These are phyloP conservation scores for Tetrao urogallus DNA, from an alignment of 2,113 vertebrate species.

Conservation along the genomic window DNA sequence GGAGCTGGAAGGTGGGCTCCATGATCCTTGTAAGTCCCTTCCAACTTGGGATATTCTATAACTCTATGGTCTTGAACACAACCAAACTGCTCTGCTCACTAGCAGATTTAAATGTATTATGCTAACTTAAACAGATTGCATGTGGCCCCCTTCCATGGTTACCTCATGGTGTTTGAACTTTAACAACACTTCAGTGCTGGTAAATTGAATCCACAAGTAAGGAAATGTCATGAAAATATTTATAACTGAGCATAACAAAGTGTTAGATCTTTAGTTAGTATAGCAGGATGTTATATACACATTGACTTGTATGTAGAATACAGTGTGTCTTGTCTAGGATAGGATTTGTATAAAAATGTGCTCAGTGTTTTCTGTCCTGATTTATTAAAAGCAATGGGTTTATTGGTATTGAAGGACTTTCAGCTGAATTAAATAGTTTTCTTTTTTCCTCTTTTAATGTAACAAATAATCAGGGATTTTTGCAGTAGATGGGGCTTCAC, in stretches of 20 bases:
- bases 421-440: not conserved
- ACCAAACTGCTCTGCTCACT: not conserved
- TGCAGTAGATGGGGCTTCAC: not conserved
- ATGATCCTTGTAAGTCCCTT: no score
- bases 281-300: not conserved
- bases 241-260: not conserved
- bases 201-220: not conserved
- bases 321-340: not conserved
- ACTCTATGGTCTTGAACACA: not conserved
- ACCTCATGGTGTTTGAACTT: not conserved
- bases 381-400: not conserved
- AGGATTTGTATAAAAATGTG: not conserved
- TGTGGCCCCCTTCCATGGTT: not conserved
- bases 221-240: not conserved
- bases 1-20: no score
- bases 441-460: not conserved
- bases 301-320: not conserved
- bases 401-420: not conserved
- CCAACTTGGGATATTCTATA: no score
- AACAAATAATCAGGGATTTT: not conserved
- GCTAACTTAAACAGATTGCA: not conserved
- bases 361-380: not conserved
- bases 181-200: not conserved
- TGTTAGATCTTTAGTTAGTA: not conserved
- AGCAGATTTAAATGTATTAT: not conserved